Evolutionary conservation across 2,888 invertebrate species (phyloP), one percentile per base, ranked within the genome.

Genomic region (Argyresthia albistria): DNA sequence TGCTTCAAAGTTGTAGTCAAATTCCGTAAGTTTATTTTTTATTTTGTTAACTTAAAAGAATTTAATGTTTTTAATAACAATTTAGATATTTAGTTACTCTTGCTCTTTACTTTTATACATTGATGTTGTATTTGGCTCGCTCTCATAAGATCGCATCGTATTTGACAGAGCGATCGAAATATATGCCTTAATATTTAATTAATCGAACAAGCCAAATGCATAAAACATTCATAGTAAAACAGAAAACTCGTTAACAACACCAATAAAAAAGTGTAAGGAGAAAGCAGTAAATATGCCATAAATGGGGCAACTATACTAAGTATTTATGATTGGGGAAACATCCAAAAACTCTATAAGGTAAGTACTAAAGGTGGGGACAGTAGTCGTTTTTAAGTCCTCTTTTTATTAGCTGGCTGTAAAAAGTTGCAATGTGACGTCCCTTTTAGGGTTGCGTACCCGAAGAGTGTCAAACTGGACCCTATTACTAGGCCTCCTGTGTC

Each of bases 231-330:
- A 68, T 68, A 70, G 66, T 73, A 68, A 73, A 72, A 70, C 61
- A 62, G 54, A 35, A 61, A 65, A 69, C 68, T 77, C 79, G 74
- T 83, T 81, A 83, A 80, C 77, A 69, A 59, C 65, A 67, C 68
- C 66, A 70, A 78, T 76, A 79, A 66, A 71, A 74, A 15, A 35
- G 9, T 37, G 47, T 48, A 48, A 48, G 15, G 48, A 14, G 48
- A 48, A 37, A 48, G 37, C 37, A 48, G 37, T 48, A 48, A 48
- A 48, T 48, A 10, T 35, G 14, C 48, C 48, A 48, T 48, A 36
- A 48, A 48, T 48, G 15, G 15, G 37, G 48, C 15, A 48, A 48
- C 48, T 48, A 48, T 45, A 35, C 35, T 25, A 4, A 25, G 16
- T 10, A 3, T 8, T 25, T 46, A 35, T 46, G 16, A 46, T 46